These are phyloP conservation scores for Conistra vaccinii DNA, from an alignment of 2,888 invertebrate species.

Conservation along the genomic window DNA sequence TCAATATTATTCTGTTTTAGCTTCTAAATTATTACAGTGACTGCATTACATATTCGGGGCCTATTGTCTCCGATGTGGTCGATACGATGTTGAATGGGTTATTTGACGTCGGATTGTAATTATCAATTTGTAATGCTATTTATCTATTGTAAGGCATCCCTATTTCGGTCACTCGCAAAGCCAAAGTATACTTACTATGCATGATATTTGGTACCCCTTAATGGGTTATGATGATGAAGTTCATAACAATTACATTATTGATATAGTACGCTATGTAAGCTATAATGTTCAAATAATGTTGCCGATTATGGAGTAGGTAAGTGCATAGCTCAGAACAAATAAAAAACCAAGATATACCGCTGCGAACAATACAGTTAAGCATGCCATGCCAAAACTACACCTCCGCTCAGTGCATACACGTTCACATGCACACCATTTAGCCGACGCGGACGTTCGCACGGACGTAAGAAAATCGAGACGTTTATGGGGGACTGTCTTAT, in stretches of 20 bases:
- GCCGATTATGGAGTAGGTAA: background rate
- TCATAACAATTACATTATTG: background rate
- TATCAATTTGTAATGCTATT: constrained; percentile 31
- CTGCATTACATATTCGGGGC: constrained; percentile 23
- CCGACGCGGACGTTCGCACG: too few species aligned
- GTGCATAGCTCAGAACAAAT: too few species aligned
- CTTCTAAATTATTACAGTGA: constrained; percentile 28
- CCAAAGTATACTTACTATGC: background rate
- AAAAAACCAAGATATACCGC: too few species aligned
- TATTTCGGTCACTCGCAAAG: constrained; percentile 6
- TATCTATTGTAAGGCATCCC: constrained; percentile 9
- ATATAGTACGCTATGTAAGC: background rate
- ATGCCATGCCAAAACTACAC: too few species aligned
- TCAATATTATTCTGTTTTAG: constrained; percentile 27
- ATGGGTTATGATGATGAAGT: background rate
- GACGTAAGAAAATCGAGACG: too few species aligned
- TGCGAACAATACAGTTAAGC: too few species aligned
- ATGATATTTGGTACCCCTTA: background rate
- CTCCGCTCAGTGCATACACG: too few species aligned
- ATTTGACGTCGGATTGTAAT: constrained; percentile 14
- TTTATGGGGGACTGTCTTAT: too few species aligned
- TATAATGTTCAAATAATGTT: background rate
- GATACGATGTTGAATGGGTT: constrained; percentile 1
- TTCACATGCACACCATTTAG: too few species aligned
- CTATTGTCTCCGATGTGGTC: constrained; percentile 33